These are phyloP conservation scores for Eurypyga helias DNA, from an alignment of 2,113 vertebrate genomes.

Conservation along the genomic window DNA sequence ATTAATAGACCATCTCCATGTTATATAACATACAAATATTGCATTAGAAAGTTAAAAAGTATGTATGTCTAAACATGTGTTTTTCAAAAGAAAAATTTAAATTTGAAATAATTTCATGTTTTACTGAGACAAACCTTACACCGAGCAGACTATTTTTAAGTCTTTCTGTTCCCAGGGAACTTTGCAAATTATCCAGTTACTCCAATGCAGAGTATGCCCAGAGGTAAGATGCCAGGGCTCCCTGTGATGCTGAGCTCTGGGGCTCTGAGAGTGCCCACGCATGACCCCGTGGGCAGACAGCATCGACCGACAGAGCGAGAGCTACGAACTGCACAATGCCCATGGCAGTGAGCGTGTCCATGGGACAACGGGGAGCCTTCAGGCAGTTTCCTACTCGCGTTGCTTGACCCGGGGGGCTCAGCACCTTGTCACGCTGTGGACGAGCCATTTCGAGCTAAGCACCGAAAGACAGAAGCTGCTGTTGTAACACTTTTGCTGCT, in stretches of 20 bases:
- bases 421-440: rapidly evolving
- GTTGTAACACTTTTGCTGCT: neutral
- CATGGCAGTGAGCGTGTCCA: neutral
- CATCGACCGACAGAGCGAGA: rapidly evolving
- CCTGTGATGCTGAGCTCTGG: neutral
- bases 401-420: neutral
- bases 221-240: neutral
- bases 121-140: neutral
- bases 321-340: rapidly evolving
- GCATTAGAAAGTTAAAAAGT: neutral
- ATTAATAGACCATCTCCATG: neutral
- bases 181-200: neutral
- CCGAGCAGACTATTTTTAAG: neutral
- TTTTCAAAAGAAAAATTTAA: neutral
- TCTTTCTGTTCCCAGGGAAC: neutral
- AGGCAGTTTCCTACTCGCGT: neutral
- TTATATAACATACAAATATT: neutral
- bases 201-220: neutral
- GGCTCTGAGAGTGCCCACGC: rapidly evolving
- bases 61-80: neutral
- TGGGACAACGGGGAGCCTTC: neutral
- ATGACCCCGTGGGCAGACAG: rapidly evolving
- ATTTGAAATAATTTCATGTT: neutral
- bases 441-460: neutral
- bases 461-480: neutral